Percentiles rank a stretch among this genome's conserved stretches.
These are phyloP conservation scores for Stegodyphus mimosarum DNA, from an alignment of 1,140 invertebrate species.

Conservation along the genomic window DNA sequence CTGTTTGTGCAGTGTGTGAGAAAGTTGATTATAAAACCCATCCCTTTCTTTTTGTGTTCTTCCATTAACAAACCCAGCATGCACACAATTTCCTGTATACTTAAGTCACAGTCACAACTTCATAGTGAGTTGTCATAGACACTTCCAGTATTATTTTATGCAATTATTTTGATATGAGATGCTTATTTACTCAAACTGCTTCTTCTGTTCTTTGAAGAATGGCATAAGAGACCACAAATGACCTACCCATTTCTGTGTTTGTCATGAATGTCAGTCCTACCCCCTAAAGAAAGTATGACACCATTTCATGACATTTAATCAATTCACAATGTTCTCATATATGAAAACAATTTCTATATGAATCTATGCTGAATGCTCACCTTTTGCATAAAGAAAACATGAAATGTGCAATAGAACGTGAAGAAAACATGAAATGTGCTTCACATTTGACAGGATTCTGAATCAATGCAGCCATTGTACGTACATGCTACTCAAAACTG, in stretches of 20 bases:
- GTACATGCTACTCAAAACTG: not conserved
- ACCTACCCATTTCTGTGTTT: not conserved
- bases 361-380: not conserved
- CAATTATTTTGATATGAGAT: not conserved
- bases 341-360: constrained; percentile 8
- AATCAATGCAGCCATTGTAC: not conserved
- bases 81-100: not conserved
- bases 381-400: constrained; percentile 6
- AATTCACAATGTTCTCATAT: constrained; percentile 9
- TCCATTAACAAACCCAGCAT: too few relatives aligned
- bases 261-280: not conserved
- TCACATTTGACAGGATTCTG: constrained; percentile 7
- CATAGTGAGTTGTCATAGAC: constrained; percentile 3
- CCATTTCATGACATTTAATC: not conserved
- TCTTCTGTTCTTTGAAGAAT: constrained; percentile 13
- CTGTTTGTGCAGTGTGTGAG: not conserved
- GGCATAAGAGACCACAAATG: not conserved
- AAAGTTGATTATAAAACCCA: not conserved
- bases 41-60: constrained; percentile 15
- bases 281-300: not conserved
- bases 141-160: constrained; percentile 3
- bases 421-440: not conserved
- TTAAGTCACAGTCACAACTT: not conserved
- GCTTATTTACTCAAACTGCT: not conserved
- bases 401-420: not conserved